Conservation (phyloP, 2,113 vertebrate genomes). For the Megaleporinus macrocephalus region DNA sequence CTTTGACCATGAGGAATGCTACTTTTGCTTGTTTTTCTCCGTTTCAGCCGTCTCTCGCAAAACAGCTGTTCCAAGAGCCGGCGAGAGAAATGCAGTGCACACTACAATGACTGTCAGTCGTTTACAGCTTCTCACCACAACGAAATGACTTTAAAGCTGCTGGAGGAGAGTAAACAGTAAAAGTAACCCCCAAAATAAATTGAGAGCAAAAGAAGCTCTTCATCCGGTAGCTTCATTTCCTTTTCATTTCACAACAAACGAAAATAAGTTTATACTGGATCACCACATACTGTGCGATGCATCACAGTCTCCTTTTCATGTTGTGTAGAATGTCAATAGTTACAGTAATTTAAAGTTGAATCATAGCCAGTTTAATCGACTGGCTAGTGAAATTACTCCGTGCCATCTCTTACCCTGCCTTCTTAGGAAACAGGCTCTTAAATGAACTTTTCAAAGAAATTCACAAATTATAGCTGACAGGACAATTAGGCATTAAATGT, state of each 20-base stretch:
- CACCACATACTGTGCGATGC: not conserved
- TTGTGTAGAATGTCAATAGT: not conserved
- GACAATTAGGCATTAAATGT: not conserved
- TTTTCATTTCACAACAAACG: slow-evolving; percentile 20
- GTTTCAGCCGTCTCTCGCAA: not conserved
- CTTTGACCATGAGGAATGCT: not conserved
- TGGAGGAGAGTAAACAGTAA: not conserved
- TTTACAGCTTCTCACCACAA: not conserved
- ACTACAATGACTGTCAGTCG: not conserved
- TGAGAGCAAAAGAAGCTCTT: not conserved
- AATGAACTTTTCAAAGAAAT: slow-evolving; percentile 2
- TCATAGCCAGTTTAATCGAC: not conserved
- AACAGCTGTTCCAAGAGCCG: not conserved
- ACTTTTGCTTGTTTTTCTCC: not conserved
- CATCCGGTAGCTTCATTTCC: not conserved
- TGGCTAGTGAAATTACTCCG: not conserved
- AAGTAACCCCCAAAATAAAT: not conserved
- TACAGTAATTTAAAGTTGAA: not conserved
- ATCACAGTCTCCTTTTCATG: not conserved
- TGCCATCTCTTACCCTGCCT: not conserved
- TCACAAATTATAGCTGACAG: not conserved
- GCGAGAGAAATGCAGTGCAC: not conserved
- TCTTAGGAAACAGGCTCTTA: not conserved
- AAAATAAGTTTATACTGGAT: slow-evolving; percentile 17
- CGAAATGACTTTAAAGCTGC: not conserved